Percentiles rank a stretch among this genome's conserved stretches.
These are phyloP conservation scores for Mythimna lalbum DNA, from an alignment of 2,888 invertebrate genomes.

Conservation along the genomic window DNA sequence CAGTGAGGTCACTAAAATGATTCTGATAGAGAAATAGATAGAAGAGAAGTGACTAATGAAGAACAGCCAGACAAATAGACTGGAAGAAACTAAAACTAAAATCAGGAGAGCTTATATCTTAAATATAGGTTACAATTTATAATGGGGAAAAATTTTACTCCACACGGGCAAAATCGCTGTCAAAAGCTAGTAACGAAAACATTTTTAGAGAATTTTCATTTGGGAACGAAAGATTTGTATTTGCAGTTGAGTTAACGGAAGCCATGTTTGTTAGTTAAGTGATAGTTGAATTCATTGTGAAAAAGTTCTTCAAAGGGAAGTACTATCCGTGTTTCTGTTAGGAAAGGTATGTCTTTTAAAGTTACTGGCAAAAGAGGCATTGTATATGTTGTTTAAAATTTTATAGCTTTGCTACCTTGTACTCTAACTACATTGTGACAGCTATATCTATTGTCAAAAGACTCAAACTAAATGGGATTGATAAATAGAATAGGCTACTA, in stretches of 20 bases:
- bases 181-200: neutral
- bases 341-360: neutral
- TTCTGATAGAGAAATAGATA: neutral
- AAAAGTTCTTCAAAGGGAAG: neutral
- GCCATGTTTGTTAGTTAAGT: neutral
- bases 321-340: neutral
- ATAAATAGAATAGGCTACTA: neutral
- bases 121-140: no score
- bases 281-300: constrained; percentile 1
- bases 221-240: neutral
- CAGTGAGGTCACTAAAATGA: neutral
- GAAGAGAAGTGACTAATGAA: neutral
- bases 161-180: no score
- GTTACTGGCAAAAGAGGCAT: constrained; percentile 1
- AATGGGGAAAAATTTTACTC: no score
- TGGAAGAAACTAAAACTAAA: neutral
- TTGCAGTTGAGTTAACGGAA: neutral
- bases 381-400: constrained; percentile 3
- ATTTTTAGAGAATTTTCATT: neutral
- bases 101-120: no score
- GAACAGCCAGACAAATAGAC: neutral
- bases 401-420: neutral
- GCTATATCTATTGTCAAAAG: neutral
- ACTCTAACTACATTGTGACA: neutral
- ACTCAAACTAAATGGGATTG: neutral